Evolutionary conservation across 2,888 invertebrate species (phyloP).

Genomic region (Phyllotreta cruciferae): DNA sequence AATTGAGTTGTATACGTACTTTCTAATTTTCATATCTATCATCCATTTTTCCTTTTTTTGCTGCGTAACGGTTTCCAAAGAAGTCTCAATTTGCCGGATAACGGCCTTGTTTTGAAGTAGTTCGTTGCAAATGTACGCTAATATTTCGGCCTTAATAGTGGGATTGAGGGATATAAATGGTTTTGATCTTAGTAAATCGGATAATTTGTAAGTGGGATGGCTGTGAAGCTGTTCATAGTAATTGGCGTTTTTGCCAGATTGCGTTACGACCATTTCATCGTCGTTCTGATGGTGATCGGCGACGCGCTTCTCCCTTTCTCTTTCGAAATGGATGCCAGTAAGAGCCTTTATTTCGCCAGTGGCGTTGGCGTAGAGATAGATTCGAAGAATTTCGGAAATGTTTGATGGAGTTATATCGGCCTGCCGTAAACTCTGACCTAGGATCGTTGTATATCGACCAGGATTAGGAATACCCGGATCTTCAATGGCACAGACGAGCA

Average conservation of each 20-base stretch:
- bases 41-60: conserved; percentile 91
- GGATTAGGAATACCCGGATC: conserved; percentile 93
- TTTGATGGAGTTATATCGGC: conserved; percentile 92
- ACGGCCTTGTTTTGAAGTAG: conserved; percentile 92
- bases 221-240: conserved; percentile 81
- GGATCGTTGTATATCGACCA: conserved; percentile 84
- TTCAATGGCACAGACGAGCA: conserved; percentile 90
- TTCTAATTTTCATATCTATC: conserved; percentile 90
- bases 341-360: conserved; percentile 85
- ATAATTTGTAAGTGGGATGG: conserved; percentile 80
- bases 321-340: conserved; percentile 81
- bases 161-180: conserved; percentile 87
- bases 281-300: conserved; percentile 84
- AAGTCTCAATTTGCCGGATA: conserved; percentile 83
- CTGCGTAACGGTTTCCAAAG: conserved; percentile 82
- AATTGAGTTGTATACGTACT: conserved; percentile 65
- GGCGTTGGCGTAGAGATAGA: conserved; percentile 89
- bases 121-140: conserved; percentile 94
- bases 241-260: conserved; percentile 76
- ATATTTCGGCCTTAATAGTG: conserved; percentile 84
- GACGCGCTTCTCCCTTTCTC: conserved; percentile 79
- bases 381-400: conserved; percentile 88
- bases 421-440: conserved; percentile 88
- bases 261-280: conserved; percentile 70
- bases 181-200: conserved; percentile 79